These are phyloP conservation scores for Parauchenoglanis punctatus DNA, from an alignment of 2,797 vertebrate genomes.

Conservation along the genomic window DNA sequence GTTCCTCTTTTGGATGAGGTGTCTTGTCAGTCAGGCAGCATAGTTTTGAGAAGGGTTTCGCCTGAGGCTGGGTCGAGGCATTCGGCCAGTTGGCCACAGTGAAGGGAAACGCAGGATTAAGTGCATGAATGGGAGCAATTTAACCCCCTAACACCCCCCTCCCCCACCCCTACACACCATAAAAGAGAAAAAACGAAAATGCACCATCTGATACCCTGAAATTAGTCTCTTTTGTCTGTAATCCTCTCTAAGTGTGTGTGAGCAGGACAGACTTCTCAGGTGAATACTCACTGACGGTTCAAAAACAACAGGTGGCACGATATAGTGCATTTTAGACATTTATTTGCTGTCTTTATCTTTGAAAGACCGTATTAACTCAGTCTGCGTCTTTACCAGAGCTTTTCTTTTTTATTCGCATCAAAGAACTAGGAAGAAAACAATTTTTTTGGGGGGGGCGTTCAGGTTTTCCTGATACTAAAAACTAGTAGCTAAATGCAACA, in stretches of 20 bases:
- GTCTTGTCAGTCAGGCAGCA: slow-evolving; percentile 19
- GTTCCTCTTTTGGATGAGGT: neutral
- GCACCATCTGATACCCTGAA: slow-evolving; percentile 61
- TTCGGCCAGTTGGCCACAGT: slow-evolving; percentile 45
- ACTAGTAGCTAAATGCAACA: neutral
- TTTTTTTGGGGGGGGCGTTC: neutral
- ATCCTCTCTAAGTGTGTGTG: slow-evolving; percentile 61
- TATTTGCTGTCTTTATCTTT: slow-evolving; percentile 21
- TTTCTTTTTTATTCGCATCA: neutral
- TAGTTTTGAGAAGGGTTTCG: slow-evolving; percentile 32
- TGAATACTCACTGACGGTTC: slow-evolving; percentile 49
- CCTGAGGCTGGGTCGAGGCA: slow-evolving; percentile 46
- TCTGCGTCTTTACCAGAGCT: neutral
- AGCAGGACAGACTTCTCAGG: slow-evolving; percentile 55
- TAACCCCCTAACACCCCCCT: slow-evolving; percentile 33
- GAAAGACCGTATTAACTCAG: neutral
- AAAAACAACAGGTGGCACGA: slow-evolving; percentile 51
- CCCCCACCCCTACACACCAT: slow-evolving; percentile 15
- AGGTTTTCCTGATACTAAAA: neutral
- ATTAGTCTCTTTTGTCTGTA: slow-evolving; percentile 62
- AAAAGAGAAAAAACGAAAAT: slow-evolving; percentile 39
- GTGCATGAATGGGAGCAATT: slow-evolving; percentile 54
- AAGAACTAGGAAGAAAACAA: neutral
- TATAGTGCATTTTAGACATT: slow-evolving; percentile 21
- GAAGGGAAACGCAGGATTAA: slow-evolving; percentile 54